These are phyloP conservation scores for Nudaria mundana DNA, from an alignment of 2,888 invertebrate genomes.

Conservation along the genomic window DNA sequence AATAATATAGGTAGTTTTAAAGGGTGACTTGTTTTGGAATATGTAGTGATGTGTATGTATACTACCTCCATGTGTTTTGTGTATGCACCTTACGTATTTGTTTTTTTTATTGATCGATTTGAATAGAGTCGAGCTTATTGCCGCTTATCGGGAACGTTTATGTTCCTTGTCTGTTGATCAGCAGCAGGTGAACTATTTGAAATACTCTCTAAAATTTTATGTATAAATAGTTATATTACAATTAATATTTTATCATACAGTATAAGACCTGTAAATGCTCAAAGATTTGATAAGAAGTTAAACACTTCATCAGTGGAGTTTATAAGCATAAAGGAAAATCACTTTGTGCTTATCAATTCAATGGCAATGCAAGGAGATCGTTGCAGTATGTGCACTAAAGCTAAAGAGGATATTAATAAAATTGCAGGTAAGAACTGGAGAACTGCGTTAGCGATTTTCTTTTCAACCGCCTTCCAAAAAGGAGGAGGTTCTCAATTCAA, in stretches of 20 bases:
- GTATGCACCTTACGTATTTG: background rate
- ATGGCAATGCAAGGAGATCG: conserved; percentile 98
- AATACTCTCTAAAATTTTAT: background rate
- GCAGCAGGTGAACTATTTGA: no score
- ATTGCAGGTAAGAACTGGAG: conserved; percentile 77
- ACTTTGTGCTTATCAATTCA: conserved; percentile 96
- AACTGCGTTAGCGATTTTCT: no score
- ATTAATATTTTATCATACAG: conserved; percentile 40
- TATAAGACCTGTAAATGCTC: conserved; percentile 80
- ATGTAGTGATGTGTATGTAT: no score
- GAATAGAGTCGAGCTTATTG: no score
- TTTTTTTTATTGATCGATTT: background rate
- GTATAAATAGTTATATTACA: background rate
- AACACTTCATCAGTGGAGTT: conserved; percentile 88
- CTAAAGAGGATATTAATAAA: conserved; percentile 83
- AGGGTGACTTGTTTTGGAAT: no score
- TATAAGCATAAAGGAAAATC: conserved; percentile 85
- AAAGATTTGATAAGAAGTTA: conserved; percentile 86
- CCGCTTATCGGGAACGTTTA: no score
- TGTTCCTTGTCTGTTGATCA: no score
- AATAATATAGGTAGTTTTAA: background rate
- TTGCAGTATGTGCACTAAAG: conserved; percentile 91
- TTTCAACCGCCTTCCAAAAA: no score
- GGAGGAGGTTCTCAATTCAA: no score
- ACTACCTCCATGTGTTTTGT: background rate